Evolutionary conservation across 2,113 vertebrate genomes (phyloP).

Genomic region (Zosterops japonicus): DNA sequence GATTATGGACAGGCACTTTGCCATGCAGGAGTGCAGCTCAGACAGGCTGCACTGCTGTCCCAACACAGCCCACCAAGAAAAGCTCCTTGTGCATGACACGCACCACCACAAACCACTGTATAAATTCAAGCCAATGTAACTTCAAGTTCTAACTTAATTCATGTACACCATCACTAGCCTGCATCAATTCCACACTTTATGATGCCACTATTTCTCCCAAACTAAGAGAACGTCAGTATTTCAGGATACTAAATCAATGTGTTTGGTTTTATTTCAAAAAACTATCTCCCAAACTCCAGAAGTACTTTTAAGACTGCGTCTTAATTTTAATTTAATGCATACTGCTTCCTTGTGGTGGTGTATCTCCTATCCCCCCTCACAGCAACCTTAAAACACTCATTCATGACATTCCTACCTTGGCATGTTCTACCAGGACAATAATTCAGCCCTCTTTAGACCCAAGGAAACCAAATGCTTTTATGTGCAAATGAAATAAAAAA

Average conservation of each 20-base stretch:
- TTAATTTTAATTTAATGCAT: not conserved
- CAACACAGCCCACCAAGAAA: not conserved
- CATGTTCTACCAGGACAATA: not conserved
- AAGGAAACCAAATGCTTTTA: not conserved
- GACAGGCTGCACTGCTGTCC: not conserved
- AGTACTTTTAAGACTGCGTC: not conserved
- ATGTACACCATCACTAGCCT: not conserved
- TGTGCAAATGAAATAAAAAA: not conserved
- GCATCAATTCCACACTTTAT: not conserved
- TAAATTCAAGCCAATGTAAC: not conserved
- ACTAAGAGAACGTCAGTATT: not conserved
- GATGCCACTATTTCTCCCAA: not conserved
- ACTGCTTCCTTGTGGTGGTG: not conserved
- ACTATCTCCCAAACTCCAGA: not conserved
- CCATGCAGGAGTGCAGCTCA: fast-evolving
- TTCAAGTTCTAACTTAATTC: not conserved
- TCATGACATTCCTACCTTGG: not conserved
- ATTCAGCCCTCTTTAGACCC: not conserved
- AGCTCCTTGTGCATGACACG: not conserved
- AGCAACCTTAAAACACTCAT: not conserved
- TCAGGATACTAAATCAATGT: not conserved
- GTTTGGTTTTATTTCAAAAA: not conserved
- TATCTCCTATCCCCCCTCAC: not conserved
- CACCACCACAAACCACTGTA: not conserved
- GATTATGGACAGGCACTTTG: not conserved